Percentiles rank a stretch among this genome's conserved stretches.
Evolutionary conservation across 2,888 invertebrate species (phyloP).

Genomic region (Drosophila yooni): DNA sequence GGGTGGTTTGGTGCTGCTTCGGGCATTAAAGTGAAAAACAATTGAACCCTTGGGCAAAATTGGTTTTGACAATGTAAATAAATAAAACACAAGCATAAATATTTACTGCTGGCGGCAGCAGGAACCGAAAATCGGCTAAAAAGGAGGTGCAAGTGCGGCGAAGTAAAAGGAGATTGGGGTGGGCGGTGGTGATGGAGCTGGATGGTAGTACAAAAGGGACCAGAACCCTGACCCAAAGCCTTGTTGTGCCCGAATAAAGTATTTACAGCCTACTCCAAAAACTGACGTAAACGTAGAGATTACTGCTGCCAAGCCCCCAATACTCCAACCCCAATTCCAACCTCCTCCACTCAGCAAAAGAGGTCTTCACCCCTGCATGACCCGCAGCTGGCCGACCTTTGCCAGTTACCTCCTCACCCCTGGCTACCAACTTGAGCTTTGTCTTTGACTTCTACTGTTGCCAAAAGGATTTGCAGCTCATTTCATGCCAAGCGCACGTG

Average conservation of each 20-base stretch:
- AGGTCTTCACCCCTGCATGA: background rate
- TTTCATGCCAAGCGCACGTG: slow-evolving; percentile 72
- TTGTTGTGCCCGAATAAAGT: slow-evolving; percentile 42
- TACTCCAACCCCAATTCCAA: background rate
- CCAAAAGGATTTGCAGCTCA: slow-evolving; percentile 77
- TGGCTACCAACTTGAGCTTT: slow-evolving; percentile 1
- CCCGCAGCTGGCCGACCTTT: slow-evolving; percentile 42
- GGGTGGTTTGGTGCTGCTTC: slow-evolving; percentile 14
- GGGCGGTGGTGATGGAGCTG: background rate
- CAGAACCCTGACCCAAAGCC: slow-evolving; percentile 9
- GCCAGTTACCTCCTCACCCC: slow-evolving; percentile 1
- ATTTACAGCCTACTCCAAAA: slow-evolving; percentile 39
- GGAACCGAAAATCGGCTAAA: slow-evolving; percentile 35
- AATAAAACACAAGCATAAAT: slow-evolving; percentile 81
- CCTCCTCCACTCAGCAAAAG: background rate
- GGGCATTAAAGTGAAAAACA: slow-evolving; percentile 79
- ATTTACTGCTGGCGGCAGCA: slow-evolving; percentile 75
- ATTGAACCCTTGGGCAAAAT: slow-evolving; percentile 81
- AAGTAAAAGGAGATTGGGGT: background rate
- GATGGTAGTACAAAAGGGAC: background rate
- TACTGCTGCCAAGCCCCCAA: slow-evolving; percentile 54
- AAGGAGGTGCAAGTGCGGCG: slow-evolving; percentile 2
- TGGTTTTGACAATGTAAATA: slow-evolving; percentile 81
- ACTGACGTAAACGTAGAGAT: slow-evolving; percentile 72
- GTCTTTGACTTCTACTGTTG: slow-evolving; percentile 52